A percentile compares a stretch with the other conserved stretches of the same genome.
These are phyloP conservation scores for Lagenorhynchus albirostris DNA, from an alignment of 2,113 vertebrate species.

Conservation along the genomic window DNA sequence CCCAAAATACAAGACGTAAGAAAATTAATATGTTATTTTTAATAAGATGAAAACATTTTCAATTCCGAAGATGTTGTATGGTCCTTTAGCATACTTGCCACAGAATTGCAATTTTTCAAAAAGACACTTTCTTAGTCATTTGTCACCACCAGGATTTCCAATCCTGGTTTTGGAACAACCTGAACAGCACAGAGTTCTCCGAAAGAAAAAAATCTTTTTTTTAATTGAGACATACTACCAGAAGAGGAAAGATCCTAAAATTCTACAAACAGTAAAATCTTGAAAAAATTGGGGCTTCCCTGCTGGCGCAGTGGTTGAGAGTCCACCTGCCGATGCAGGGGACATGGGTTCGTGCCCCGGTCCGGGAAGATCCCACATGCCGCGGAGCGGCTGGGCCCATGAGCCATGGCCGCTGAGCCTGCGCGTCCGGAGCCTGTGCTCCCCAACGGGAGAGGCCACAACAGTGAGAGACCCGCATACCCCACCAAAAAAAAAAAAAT, in stretches of 20 bases:
- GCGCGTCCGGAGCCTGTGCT: no score
- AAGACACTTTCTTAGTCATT: slow-evolving; percentile 17
- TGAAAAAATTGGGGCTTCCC: not conserved
- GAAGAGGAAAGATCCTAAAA: not conserved
- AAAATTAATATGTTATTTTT: not conserved
- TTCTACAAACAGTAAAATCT: not conserved
- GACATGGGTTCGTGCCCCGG: no score
- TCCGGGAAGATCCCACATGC: no score
- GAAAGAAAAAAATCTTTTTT: not conserved
- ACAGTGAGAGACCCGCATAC: no score
- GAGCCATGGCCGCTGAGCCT: no score
- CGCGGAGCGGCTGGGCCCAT: no score
- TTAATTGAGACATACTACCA: not conserved
- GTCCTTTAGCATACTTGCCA: not conserved
- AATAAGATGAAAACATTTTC: not conserved
- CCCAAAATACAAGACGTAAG: not conserved
- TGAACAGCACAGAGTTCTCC: not conserved
- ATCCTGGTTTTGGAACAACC: not conserved
- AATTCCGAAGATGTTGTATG: not conserved
- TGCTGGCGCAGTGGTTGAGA: no score
- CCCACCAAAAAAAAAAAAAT: not conserved
- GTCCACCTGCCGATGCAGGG: no score
- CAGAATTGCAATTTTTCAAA: not conserved
- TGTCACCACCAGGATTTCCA: not conserved
- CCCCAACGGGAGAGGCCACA: no score